phyloP scores from a whole-genome alignment of 2,113 vertebrate species.

The Lagopus leucura region DNA sequence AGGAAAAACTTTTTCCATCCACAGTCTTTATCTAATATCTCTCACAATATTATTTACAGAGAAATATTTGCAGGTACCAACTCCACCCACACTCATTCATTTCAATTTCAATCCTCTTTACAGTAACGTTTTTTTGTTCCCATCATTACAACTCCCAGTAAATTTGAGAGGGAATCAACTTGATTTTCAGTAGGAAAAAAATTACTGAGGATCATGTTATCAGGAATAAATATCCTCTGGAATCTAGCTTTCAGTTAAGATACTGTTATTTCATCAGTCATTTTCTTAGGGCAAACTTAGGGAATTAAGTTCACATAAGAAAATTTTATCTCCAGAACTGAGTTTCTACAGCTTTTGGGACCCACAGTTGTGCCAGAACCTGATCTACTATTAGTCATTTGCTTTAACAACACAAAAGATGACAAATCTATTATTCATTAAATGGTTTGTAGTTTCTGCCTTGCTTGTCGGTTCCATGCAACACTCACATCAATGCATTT shows the following conservation, averaged over 20 bases:
- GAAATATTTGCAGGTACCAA: not conserved
- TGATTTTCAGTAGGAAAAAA: not conserved
- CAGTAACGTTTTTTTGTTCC: not conserved
- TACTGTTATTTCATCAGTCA: not conserved
- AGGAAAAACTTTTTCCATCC: conserved; percentile 18
- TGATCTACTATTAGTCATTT: not conserved
- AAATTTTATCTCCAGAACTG: not conserved
- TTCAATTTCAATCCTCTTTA: not conserved
- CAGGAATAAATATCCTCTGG: not conserved
- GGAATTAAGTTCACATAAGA: not conserved
- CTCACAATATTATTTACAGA: conserved; percentile 18
- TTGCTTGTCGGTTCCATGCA: not conserved
- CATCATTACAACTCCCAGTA: not conserved
- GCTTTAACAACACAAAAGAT: not conserved
- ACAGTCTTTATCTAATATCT: not conserved
- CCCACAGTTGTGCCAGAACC: not conserved
- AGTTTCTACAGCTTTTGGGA: not conserved
- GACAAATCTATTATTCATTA: not conserved
- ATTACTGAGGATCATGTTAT: not conserved
- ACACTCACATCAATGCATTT: not conserved
- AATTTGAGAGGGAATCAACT: not conserved
- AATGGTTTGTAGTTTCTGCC: not conserved
- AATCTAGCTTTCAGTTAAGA: not conserved
- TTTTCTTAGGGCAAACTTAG: not conserved
- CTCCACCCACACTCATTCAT: not conserved